Percentiles rank a stretch among this genome's conserved stretches.
Evolutionary conservation across 2,888 invertebrate genomes (phyloP).

Genomic region (Idaea dimidiata): DNA sequence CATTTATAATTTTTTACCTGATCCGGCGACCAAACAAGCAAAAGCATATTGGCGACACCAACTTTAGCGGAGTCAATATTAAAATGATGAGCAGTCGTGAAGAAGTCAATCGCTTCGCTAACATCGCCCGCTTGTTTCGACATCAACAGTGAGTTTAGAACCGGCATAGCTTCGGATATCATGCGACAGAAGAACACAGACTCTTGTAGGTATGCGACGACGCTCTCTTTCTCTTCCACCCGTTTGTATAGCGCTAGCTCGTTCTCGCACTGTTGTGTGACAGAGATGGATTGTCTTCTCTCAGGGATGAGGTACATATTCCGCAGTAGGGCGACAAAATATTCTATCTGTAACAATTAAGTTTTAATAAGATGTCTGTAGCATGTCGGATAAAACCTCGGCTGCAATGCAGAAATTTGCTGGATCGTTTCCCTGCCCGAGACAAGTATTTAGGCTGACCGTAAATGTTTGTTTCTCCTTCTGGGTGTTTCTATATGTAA

Average conservation of each 20-base stretch:
- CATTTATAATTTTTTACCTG: conserved; percentile 58
- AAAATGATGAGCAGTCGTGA: conserved; percentile 90
- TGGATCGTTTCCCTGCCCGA: too few relatives aligned
- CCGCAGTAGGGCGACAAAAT: conserved; percentile 67
- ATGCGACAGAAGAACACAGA: conserved; percentile 77
- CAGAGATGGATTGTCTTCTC: conserved; percentile 45
- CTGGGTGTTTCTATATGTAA: too few relatives aligned
- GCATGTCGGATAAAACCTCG: too few relatives aligned
- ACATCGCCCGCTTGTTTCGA: conserved; percentile 89
- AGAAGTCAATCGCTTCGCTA: conserved; percentile 93
- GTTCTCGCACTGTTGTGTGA: conserved; percentile 68
- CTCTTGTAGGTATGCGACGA: conserved; percentile 87
- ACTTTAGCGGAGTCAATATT: conserved; percentile 86
- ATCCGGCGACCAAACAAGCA: conserved; percentile 90
- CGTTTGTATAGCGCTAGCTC: conserved; percentile 73
- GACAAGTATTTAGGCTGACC: neutral
- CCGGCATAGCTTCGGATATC: conserved; percentile 68
- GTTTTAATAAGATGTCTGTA: neutral
- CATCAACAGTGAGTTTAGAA: conserved; percentile 87
- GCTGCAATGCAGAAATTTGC: too few relatives aligned
- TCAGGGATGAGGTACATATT: conserved; percentile 70
- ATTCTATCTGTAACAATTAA: conserved; percentile 56
- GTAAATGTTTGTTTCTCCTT: neutral
- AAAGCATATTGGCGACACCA: conserved; percentile 89
- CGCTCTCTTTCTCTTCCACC: conserved; percentile 80